Evolutionary conservation across 2,888 invertebrate genomes (phyloP), one percentile per base, ranked within the genome.

Genomic region (Agrilus mali): DNA sequence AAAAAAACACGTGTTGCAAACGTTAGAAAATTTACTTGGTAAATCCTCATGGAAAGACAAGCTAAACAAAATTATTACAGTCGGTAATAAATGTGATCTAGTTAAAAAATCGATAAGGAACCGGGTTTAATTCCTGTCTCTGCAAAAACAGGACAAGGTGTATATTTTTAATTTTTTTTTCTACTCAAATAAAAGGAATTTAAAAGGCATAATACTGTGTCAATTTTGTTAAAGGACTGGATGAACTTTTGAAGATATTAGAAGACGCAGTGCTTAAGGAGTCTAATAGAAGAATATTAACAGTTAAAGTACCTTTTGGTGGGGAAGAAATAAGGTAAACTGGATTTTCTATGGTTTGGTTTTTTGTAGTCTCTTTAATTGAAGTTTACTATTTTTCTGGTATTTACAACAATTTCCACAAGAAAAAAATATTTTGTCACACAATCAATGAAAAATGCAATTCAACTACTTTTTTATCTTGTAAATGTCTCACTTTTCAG

Each of bases 31-130:
- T 2, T 63, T 88, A 51, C 60, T 68, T 7, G 50, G 55, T n/a
- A 60, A 66, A 43, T 48, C 60, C 31, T 61, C 66, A 40, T 58
- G 69, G 3, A 42, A 61, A 32, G 60, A 69, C 42, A 60, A 75
- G 20, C 48, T 71, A 27, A 54, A 68, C 4, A 69, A 69, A 47
- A 70, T 86, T 41, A 73, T 86, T 16, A 75, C 77, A 53, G 80
- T 86, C 31, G 82, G 78, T 39, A 89, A 88, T 64, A 88, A 88
- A 66, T 69, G 74, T 47, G 87, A 87, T 65, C 60, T 78, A 34
- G 43, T 72, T 3, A 33, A 48, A 45, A 36, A 16, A 47, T 49
- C 17, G 40, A 42, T 46, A 33, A 45, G 27, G 43, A 53, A 33
- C 38, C 51, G 36, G 49, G 56, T 45, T 39, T 53, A n/a, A 43